Evolutionary conservation across 1,140 invertebrate genomes (phyloP).

Genomic region (Brachionus plicatilis): DNA sequence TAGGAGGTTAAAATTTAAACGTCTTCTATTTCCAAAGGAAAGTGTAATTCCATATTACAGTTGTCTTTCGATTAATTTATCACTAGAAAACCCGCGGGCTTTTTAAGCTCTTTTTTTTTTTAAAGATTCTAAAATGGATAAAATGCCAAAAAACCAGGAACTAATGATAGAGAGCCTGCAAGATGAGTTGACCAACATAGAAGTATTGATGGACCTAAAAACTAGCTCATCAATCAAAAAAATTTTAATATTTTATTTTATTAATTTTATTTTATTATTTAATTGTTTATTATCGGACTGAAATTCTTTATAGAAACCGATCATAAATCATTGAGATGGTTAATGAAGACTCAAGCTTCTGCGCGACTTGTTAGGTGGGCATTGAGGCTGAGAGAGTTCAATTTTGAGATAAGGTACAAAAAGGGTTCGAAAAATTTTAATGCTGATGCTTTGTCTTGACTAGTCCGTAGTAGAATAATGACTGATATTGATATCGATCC

Average conservation of each 20-base stretch:
- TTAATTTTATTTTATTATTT: no score
- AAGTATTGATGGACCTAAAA: neutral
- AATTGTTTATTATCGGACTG: neutral
- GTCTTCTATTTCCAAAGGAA: no score
- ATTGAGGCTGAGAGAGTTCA: constrained; percentile 56
- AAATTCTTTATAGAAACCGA: constrained; percentile 12
- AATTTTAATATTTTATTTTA: no score
- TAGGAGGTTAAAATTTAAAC: no score
- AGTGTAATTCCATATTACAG: no score
- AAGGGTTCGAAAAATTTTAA: constrained; percentile 48
- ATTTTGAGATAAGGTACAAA: constrained; percentile 54
- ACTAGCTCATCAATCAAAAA: neutral
- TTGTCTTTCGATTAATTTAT: no score
- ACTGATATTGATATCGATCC: neutral
- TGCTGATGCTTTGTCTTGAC: constrained; percentile 48
- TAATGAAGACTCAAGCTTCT: neutral
- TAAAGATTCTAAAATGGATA: neutral
- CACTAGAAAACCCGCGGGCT: no score
- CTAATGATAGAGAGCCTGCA: neutral
- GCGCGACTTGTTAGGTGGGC: constrained; percentile 53
- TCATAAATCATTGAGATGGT: constrained; percentile 6
- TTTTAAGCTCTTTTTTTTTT: no score
- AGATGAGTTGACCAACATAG: neutral
- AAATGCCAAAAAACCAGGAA: neutral
- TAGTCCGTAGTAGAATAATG: neutral